Percentiles rank a stretch among this genome's conserved stretches.
These are phyloP conservation scores for Pagetopsis macropterus DNA, from an alignment of 2,797 vertebrate species.

Conservation along the genomic window DNA sequence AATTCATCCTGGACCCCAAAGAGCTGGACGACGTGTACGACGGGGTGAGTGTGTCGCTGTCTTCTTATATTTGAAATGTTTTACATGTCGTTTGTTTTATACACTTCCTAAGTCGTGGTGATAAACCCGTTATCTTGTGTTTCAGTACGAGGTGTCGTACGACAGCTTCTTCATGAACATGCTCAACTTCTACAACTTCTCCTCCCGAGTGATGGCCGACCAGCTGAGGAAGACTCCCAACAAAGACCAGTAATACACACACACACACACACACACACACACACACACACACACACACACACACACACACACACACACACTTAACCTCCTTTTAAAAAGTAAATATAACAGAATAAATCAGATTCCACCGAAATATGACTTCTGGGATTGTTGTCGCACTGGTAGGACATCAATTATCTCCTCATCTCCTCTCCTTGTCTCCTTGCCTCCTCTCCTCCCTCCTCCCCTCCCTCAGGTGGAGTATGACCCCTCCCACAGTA, in stretches of 20 bases:
- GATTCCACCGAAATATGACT: no score
- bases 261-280: no score
- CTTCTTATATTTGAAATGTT: no score
- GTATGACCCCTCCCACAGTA: slow-evolving; percentile 98
- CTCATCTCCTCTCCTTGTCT: neutral
- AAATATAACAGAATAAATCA: no score
- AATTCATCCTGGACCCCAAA: slow-evolving; percentile 96
- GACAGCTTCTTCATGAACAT: slow-evolving; percentile 99
- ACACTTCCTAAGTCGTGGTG: no score
- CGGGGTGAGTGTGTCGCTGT: slow-evolving; percentile 84
- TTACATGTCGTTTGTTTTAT: no score
- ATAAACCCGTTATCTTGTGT: neutral
- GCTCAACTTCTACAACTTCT: slow-evolving; percentile 98
- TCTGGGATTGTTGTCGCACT: neutral
- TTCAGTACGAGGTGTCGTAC: slow-evolving; percentile 93
- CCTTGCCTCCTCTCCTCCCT: neutral
- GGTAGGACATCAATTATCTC: slow-evolving; percentile 1
- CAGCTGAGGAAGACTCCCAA: slow-evolving; percentile 97
- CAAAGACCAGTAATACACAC: slow-evolving; percentile 89
- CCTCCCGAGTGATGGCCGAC: slow-evolving; percentile 95
- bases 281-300: neutral
- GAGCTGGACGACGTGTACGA: slow-evolving; percentile 97
- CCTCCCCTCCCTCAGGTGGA: slow-evolving; percentile 86
- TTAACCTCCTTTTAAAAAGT: no score
- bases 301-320: neutral